Base-by-base conservation (phyloP, 2,888 invertebrate genomes). In the Mesoligia furuncula region DNA sequence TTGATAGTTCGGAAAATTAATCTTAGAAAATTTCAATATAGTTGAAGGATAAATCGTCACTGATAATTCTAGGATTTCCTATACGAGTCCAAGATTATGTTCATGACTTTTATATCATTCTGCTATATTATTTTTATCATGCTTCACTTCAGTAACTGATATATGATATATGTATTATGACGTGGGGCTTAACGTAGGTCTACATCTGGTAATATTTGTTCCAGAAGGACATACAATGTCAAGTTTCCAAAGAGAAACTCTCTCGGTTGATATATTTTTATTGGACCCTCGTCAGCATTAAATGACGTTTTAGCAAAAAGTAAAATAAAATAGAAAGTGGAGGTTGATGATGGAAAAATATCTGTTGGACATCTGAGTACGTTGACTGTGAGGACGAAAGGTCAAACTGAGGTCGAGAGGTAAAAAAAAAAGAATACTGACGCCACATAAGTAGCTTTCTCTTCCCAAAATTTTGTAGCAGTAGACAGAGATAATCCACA, bases 271-370 rank as follows among this genome's bases (percentile, higher is more conserved):
- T 85, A 51, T 85, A 83, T 75, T 84, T 82, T 85, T 80, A 81
- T 84, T 71, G 67, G 27, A 83, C 79, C 78, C 84, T 86, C 75
- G 83, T 87, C 81, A 84, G 57, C 69, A 73, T 81, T 64, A 79
- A 81, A 80, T 79, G 87, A 85, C 89, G 78, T 81, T 76, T 75
- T 61, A 74, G 59, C 54, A 73, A 83, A 87, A 74, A 57, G 65
- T 57, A 80, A 80, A 69, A 74, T 70, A 81, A 79, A 77, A 87
- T 77, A 75, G 78, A 77, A 78, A 85, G 72, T 69, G 17, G n/a
- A 64, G 75, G 87, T 88, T 85, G 79, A 81, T 80, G 76, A 75
- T 81, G 78, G 57, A 65, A 73, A 76, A 66, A 81, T 81, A 75
- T 73, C 27, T 57, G 24, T 62, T 75, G 54, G 76, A 68, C 59